Conservation (phyloP, 2,888 invertebrate species). For the Metalampra italica region DNA sequence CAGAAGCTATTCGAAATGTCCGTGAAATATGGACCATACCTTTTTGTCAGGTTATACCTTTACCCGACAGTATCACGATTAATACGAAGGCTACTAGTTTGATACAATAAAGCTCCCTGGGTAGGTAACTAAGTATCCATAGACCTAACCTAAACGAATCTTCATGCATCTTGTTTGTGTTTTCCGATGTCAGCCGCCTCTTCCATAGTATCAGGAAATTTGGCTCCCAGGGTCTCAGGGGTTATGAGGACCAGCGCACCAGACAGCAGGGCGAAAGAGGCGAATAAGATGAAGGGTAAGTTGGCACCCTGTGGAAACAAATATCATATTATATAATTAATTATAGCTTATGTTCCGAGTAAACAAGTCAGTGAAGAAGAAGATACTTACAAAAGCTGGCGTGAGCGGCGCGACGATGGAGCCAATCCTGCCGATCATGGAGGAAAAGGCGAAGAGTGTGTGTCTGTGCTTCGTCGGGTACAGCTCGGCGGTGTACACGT, state of each 20-base stretch:
- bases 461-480: conserved; percentile 82
- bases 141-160: no score
- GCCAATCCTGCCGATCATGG: conserved; percentile 82
- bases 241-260: conserved; percentile 61
- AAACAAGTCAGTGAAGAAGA: no score
- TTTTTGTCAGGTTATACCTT: no score
- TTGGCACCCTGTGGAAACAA: conserved; percentile 16
- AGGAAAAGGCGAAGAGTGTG: conserved; percentile 80
- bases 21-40: no score
- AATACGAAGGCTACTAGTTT: no score
- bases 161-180: neutral
- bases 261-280: conserved; percentile 53
- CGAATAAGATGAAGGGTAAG: conserved; percentile 71
- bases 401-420: conserved; percentile 83
- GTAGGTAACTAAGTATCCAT: no score
- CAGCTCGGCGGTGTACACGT: conserved; percentile 82
- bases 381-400: conserved; percentile 73
- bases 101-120: no score
- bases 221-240: conserved; percentile 70
- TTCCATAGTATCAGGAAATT: conserved; percentile 70
- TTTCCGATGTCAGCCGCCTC: conserved; percentile 41
- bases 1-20: no score
- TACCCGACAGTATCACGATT: no score
- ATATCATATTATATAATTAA: neutral
- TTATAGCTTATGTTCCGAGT: no score